Base-by-base conservation (phyloP, 2,113 vertebrate species). In the Catharus minimus region DNA sequence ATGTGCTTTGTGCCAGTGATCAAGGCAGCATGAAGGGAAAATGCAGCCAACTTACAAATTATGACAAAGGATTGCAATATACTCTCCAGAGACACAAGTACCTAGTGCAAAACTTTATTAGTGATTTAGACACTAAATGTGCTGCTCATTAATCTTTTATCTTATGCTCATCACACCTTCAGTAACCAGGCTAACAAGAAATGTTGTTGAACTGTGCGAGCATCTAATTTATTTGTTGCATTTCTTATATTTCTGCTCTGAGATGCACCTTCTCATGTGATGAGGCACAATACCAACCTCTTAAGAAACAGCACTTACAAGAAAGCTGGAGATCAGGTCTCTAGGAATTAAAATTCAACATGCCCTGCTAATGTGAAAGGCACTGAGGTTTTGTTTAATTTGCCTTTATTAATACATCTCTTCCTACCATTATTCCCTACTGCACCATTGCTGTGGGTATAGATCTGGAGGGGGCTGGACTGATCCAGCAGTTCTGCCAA, bases 401-500 rank as follows among this genome's bases (percentile, higher is more conserved):
- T 85, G 9, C 11, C 7, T 65, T 65, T 50, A 43, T 68, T 50
- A 75, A 75, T 32, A 55, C 9, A 50, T 27, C 17, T 58, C 20
- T 72, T 58, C 32, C 33, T 74, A 56, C 13, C 8, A 4, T 20
- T 72, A 39, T 39, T 68, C 67, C 41, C 23, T 19, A 56, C 14
- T 4, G 4, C 8, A 8, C 7, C 0, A 0, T 26, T 32, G 36
- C 50, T 41, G 20, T 60, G n/a, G 33, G 5, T 13, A 15, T 26
- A 32, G 12, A 41, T 33, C 21, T 36, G 28, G 28, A 58, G 11
- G 3, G 6, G 32, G 15, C 12, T 76, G 22, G 18, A 33, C 7
- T n/a, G 18, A 39, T 32, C 10, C 6, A 5, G 30, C 22, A 17
- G 15, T 4, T 21, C 21, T 76, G 6, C 11, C n/a, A 58, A 44